Conservation (phyloP, 2,888 invertebrate species). For the Teinopalpus imperialis region DNA sequence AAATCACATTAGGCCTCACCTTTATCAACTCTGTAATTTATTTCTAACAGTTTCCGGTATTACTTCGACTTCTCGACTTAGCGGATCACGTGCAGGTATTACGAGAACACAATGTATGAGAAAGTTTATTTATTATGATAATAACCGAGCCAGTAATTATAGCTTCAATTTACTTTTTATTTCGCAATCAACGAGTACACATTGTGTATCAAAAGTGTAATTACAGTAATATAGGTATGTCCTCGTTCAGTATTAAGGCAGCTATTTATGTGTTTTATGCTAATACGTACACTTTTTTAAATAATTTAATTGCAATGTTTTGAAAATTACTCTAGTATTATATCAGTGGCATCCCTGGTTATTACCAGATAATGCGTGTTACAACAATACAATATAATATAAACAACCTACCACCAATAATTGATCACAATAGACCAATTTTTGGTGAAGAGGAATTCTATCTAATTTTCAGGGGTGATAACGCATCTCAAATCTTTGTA, state of each 20-base stretch:
- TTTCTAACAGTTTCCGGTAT: conserved; percentile 1
- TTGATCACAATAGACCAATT: no score
- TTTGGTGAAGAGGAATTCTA: no score
- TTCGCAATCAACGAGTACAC: conserved; percentile 43
- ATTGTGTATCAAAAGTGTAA: conserved; percentile 44
- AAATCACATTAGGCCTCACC: background rate
- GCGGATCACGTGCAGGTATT: conserved; percentile 7
- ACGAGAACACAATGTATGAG: conserved; percentile 68
- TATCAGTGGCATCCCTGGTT: no score
- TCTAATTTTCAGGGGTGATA: no score
- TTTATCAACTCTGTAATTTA: conserved; percentile 1
- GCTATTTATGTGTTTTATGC: conserved; percentile 25
- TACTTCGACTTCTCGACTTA: background rate
- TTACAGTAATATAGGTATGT: conserved; percentile 33
- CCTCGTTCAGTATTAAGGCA: conserved; percentile 25
- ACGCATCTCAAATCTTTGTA: no score
- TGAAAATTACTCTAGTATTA: no score
- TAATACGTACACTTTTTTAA: background rate
- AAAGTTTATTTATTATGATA: conserved; percentile 65
- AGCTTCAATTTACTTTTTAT: conserved; percentile 68
- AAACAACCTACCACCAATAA: no score
- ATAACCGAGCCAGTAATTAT: conserved; percentile 55
- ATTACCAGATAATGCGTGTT: no score
- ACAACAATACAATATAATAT: no score
- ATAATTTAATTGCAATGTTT: conserved; percentile 15